Percentiles rank a stretch among this genome's conserved stretches.
phyloP scores from a whole-genome alignment of 2,888 invertebrate species.

The Gymnoscelis rufifasciata region DNA sequence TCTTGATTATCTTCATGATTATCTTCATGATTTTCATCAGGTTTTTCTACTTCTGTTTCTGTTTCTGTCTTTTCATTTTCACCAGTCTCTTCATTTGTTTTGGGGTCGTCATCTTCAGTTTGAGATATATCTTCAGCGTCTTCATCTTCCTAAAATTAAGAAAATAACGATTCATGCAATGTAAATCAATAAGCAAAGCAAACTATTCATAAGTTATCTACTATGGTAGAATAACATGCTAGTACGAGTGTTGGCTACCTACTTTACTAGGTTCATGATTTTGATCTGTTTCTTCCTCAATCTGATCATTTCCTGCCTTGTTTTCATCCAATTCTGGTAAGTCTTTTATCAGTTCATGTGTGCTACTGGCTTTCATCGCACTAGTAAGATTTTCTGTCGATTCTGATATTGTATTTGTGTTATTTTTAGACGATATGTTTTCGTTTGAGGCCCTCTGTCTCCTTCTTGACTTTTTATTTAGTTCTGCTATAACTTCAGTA shows the following conservation, averaged over 20 bases:
- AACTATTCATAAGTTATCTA: constrained; percentile 53
- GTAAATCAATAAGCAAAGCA: constrained; percentile 67
- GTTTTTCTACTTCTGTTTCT: constrained; percentile 16
- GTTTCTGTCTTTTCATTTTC: constrained; percentile 11
- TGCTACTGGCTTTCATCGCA: constrained; percentile 67
- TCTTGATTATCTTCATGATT: constrained; percentile 3
- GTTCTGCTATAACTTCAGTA: constrained; percentile 64
- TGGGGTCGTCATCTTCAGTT: constrained; percentile 14
- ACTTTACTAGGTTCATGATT: constrained; percentile 51
- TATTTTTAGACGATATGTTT: constrained; percentile 70
- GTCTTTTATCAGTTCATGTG: constrained; percentile 64
- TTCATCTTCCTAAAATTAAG: constrained; percentile 61
- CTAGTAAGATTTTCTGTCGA: constrained; percentile 48
- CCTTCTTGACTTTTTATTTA: constrained; percentile 62
- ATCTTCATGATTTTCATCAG: constrained; percentile 16
- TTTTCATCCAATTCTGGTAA: constrained; percentile 66
- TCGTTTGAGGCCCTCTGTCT: constrained; percentile 63
- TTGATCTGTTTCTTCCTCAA: constrained; percentile 31
- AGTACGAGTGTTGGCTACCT: constrained; percentile 31
- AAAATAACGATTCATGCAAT: constrained; percentile 68
- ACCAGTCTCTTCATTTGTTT: constrained; percentile 17
- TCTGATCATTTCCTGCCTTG: constrained; percentile 33
- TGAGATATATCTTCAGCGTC: constrained; percentile 26
- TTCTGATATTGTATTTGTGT: constrained; percentile 63
- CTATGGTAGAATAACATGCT: constrained; percentile 47